These are phyloP conservation scores for Gopherus evgoodei DNA, from an alignment of 2,113 vertebrate species.

Conservation along the genomic window DNA sequence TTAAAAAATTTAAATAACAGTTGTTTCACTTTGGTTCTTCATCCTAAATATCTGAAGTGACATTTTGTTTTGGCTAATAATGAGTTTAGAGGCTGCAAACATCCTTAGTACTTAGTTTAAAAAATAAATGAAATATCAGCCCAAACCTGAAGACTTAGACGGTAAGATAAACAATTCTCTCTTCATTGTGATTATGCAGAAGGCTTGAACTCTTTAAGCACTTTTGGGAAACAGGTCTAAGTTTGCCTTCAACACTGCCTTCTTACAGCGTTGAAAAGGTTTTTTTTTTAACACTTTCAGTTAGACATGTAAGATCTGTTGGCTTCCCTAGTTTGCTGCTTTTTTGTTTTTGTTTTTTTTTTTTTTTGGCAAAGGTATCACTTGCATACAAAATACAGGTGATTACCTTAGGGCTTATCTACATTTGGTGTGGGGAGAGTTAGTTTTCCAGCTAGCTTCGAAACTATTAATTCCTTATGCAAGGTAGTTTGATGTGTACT, in stretches of 20 bases:
- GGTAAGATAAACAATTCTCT: neutral
- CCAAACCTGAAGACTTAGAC: neutral
- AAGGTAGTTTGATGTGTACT: neutral
- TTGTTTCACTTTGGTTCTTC: neutral
- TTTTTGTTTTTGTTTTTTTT: neutral
- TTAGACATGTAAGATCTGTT: neutral
- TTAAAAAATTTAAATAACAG: neutral
- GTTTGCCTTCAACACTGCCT: neutral
- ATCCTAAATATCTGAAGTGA: neutral
- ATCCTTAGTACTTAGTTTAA: neutral
- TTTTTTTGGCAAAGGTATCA: neutral
- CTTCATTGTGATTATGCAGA: neutral
- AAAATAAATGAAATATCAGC: neutral
- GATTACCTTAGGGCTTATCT: fast-evolving
- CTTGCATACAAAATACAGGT: neutral
- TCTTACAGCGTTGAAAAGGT: neutral
- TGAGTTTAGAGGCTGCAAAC: neutral
- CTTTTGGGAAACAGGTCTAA: neutral
- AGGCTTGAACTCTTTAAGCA: neutral
- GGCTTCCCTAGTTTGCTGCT: neutral
- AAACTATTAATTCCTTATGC: neutral
- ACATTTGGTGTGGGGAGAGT: neutral
- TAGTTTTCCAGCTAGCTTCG: neutral
- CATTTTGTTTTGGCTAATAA: fast-evolving
- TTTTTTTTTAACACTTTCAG: neutral